Evolutionary conservation across 1,140 invertebrate species (phyloP).

Genomic region (Brachionus koreanus): DNA sequence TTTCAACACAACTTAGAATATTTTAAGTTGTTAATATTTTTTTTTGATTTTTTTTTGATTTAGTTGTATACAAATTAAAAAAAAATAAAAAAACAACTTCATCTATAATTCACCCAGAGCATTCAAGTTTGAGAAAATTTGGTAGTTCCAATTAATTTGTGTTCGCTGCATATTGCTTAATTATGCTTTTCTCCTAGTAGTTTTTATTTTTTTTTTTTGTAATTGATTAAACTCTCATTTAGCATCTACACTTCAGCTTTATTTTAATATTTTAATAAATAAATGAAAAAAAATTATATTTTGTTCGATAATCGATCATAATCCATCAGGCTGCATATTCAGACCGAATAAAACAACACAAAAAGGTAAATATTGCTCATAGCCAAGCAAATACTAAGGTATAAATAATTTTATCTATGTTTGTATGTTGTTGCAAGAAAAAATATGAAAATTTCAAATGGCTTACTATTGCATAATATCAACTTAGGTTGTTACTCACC

Average conservation of each 20-base stretch:
- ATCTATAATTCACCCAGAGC: neutral
- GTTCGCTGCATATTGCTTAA: neutral
- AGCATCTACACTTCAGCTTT: neutral
- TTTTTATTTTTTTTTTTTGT: neutral
- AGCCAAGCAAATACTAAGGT: neutral
- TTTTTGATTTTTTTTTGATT: neutral
- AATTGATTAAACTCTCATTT: constrained; percentile 4
- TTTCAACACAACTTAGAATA: neutral
- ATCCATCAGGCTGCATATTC: neutral
- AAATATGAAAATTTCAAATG: neutral
- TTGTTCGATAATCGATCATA: neutral
- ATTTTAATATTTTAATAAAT: neutral
- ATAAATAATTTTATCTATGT: constrained; percentile 5
- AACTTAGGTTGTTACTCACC: neutral
- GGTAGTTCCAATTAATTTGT: neutral
- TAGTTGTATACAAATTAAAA: neutral
- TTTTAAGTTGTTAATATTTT: neutral
- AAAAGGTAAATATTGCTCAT: constrained; percentile 2
- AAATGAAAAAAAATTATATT: neutral
- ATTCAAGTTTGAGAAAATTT: neutral
- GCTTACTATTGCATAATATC: constrained; percentile 2
- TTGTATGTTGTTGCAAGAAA: constrained; percentile 1
- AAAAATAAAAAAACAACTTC: neutral
- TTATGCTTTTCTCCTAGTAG: neutral
- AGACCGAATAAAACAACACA: neutral